Percentiles rank a stretch among this genome's conserved stretches.
Conservation (phyloP, 2,888 invertebrate genomes). For the Mesopsocus fuscifrons region DNA sequence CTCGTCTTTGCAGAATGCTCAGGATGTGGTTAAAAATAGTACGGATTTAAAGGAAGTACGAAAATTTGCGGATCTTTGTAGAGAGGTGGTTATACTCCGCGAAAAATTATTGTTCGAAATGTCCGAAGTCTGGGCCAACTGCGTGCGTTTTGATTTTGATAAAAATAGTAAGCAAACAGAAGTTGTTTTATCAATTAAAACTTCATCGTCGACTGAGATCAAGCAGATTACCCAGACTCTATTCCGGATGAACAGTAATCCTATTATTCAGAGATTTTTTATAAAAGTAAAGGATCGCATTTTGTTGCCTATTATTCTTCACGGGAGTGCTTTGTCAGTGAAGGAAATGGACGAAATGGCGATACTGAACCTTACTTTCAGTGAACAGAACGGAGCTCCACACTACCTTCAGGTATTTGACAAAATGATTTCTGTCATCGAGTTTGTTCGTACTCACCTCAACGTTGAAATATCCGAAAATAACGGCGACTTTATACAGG, state of each 20-base stretch:
- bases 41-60: too few relatives aligned
- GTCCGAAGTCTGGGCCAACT: constrained; percentile 26
- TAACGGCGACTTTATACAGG: constrained; percentile 31
- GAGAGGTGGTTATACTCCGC: constrained; percentile 25
- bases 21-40: too few relatives aligned
- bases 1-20: too few relatives aligned
- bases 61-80: too few relatives aligned
- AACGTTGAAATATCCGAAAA: constrained; percentile 28
- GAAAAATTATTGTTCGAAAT: constrained; percentile 30
- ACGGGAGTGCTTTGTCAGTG: constrained; percentile 27
- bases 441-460: constrained; percentile 36
- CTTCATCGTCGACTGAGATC: constrained; percentile 24
- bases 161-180: constrained; percentile 16
- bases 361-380: constrained; percentile 26
- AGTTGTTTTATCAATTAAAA: constrained; percentile 23
- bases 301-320: constrained; percentile 35
- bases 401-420: constrained; percentile 33
- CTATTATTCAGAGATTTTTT: constrained; percentile 35
- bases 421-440: constrained; percentile 35
- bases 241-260: constrained; percentile 15
- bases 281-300: constrained; percentile 36
- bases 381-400: constrained; percentile 24
- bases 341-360: constrained; percentile 23
- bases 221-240: not conserved
- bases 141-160: constrained; percentile 16